These are phyloP conservation scores for Scartelaos histophorus DNA, from an alignment of 2,113 vertebrate species.

Conservation along the genomic window DNA sequence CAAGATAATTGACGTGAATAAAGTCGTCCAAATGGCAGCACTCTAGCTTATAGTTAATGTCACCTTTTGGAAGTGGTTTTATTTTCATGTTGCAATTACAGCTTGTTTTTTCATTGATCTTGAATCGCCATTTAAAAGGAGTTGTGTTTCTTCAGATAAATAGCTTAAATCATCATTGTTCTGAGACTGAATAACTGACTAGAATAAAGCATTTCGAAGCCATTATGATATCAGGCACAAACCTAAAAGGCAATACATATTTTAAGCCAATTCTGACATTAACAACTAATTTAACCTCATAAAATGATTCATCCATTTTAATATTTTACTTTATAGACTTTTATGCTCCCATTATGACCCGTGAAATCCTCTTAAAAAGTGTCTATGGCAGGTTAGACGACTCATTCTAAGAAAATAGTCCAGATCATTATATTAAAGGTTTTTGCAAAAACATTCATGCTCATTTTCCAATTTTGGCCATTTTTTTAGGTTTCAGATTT, in stretches of 20 bases:
- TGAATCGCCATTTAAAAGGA: slow-evolving; percentile 44
- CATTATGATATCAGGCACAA: neutral
- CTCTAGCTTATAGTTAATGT: neutral
- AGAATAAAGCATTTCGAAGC: neutral
- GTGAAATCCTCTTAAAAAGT: no score
- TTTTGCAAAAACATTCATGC: no score
- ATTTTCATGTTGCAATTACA: slow-evolving; percentile 54
- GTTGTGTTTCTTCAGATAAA: neutral
- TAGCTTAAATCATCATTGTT: slow-evolving; percentile 44
- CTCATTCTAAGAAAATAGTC: no score
- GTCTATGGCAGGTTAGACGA: no score
- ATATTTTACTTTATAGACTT: no score
- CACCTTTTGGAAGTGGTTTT: neutral
- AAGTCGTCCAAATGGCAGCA: neutral
- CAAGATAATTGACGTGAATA: neutral
- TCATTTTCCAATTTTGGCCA: no score
- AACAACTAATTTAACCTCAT: neutral
- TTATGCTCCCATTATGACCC: no score
- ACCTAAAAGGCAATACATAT: neutral
- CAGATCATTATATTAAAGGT: no score
- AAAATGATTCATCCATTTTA: no score
- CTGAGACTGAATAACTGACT: neutral
- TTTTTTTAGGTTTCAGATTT: no score
- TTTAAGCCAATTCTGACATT: neutral
- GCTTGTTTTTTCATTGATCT: slow-evolving; percentile 61